phyloP scores from a whole-genome alignment of 1,140 invertebrate species.

The Camponotus pennsylvanicus region DNA sequence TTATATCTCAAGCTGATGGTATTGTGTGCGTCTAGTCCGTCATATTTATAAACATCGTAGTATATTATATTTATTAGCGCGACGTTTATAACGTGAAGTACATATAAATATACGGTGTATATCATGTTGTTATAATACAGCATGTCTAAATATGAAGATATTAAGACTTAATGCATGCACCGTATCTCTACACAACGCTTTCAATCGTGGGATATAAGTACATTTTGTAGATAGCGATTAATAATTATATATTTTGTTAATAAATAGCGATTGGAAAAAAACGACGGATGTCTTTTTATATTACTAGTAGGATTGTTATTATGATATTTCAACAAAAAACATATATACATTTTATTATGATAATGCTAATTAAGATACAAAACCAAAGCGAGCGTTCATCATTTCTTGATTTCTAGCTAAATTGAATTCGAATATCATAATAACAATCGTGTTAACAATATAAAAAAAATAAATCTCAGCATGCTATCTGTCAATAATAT shows the following conservation, averaged over 20 bases:
- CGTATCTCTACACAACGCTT: background rate
- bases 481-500: too few species aligned
- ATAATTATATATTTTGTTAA: background rate
- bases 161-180: background rate
- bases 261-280: background rate
- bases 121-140: background rate
- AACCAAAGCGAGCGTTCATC: background rate
- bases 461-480: background rate
- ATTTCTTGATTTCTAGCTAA: too few species aligned
- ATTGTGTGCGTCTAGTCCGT: background rate
- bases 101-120: background rate
- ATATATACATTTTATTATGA: background rate
- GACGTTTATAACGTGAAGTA: background rate
- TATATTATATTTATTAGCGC: constrained; percentile 3
- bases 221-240: background rate
- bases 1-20: background rate
- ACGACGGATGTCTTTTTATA: background rate
- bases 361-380: background rate
- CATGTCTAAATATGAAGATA: background rate
- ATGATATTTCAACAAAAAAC: background rate
- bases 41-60: background rate
- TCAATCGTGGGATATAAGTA: background rate
- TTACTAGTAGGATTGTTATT: background rate
- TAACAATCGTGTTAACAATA: too few species aligned
- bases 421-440: too few species aligned